Conservation (phyloP, 2,888 invertebrate species). For the Lapara coniferarum region DNA sequence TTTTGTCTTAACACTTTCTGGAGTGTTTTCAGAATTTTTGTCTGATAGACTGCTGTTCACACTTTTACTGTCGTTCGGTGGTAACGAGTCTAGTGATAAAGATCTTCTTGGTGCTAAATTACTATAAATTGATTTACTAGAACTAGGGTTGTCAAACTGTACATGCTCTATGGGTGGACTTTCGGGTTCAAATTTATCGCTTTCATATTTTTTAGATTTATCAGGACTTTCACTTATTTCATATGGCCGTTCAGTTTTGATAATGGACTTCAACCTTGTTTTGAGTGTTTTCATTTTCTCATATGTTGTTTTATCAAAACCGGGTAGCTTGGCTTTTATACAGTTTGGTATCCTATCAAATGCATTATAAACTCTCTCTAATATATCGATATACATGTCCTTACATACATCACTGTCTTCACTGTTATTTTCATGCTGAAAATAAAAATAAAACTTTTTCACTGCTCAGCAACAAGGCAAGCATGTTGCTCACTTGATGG, state of each 20-base stretch:
- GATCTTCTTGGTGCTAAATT: not conserved
- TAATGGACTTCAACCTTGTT: conserved; percentile 79
- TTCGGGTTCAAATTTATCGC: conserved; percentile 33
- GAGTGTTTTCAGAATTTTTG: conserved; percentile 39
- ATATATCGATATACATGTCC: conserved; percentile 82
- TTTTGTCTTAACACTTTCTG: conserved; percentile 55
- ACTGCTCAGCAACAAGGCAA: not conserved
- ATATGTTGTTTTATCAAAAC: conserved; percentile 83
- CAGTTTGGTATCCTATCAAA: conserved; percentile 86
- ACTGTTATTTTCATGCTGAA: conserved; percentile 44
- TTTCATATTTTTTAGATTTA: conserved; percentile 36
- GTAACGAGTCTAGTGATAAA: conserved; percentile 47
- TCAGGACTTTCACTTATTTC: conserved; percentile 35
- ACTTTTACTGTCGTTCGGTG: conserved; percentile 51
- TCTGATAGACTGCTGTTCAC: conserved; percentile 51
- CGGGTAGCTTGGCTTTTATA: conserved; percentile 84
- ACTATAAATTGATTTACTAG: conserved; percentile 19
- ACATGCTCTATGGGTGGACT: conserved; percentile 34
- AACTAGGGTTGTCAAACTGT: not conserved
- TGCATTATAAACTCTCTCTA: conserved; percentile 85
- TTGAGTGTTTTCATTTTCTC: conserved; percentile 82
- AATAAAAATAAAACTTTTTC: conserved; percentile 21
- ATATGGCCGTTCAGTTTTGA: conserved; percentile 71
- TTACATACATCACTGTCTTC: conserved; percentile 67
- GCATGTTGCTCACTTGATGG: not conserved